These are phyloP conservation scores for Mionectes olivaceus DNA, from an alignment of 2,797 vertebrate species.

Conservation along the genomic window DNA sequence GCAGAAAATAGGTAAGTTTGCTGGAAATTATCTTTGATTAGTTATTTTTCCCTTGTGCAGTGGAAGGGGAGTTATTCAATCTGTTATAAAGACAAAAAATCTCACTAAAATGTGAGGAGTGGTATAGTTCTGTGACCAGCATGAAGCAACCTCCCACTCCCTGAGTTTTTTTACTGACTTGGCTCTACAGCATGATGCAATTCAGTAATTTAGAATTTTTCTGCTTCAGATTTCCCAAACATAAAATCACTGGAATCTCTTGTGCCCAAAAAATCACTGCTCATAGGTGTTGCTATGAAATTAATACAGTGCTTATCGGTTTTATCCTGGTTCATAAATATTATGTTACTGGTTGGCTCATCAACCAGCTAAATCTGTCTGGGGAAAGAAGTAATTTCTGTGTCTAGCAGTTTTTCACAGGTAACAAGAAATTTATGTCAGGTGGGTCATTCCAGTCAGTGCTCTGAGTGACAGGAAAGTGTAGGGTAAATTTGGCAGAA, in stretches of 20 bases:
- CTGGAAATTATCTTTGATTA: not conserved
- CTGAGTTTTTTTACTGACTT: not conserved
- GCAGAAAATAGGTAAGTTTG: not conserved
- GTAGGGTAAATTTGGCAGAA: conserved; percentile 33
- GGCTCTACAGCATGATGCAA: not conserved
- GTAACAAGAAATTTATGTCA: conserved; percentile 38
- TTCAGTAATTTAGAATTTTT: not conserved
- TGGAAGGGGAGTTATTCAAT: not conserved
- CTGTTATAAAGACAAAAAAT: not conserved
- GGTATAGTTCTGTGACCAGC: not conserved
- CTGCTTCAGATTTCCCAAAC: not conserved
- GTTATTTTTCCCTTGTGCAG: not conserved
- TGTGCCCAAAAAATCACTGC: not conserved
- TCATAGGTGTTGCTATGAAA: not conserved
- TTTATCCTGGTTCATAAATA: conserved; percentile 4
- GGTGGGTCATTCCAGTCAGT: not conserved
- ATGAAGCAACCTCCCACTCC: not conserved
- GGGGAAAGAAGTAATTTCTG: not conserved
- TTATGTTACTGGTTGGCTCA: not conserved
- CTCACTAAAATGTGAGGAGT: not conserved
- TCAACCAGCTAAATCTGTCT: not conserved
- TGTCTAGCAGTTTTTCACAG: not conserved
- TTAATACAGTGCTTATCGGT: not conserved
- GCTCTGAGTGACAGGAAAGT: not conserved
- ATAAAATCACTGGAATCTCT: not conserved